A percentile compares a stretch with the other conserved stretches of the same genome.
phyloP scores from a whole-genome alignment of 2,113 vertebrate genomes.

The Porphyrio hochstetteri region DNA sequence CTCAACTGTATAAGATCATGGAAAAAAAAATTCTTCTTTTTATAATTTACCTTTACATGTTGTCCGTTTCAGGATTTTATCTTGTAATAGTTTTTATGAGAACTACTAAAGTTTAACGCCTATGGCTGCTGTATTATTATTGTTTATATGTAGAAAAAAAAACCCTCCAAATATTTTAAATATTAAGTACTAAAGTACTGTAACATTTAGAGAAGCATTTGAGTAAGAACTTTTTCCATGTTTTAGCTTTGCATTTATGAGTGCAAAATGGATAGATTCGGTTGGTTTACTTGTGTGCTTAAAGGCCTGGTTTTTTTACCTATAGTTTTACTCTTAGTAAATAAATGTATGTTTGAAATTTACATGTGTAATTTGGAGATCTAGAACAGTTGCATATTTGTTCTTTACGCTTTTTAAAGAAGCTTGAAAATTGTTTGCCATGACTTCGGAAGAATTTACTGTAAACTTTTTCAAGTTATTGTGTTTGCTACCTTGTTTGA shows the following conservation, averaged over 20 bases:
- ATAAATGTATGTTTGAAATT: background rate
- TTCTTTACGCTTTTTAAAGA: background rate
- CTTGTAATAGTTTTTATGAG: background rate
- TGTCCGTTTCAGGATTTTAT: background rate
- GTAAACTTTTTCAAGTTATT: background rate
- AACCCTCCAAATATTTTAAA: background rate
- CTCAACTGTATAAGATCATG: background rate
- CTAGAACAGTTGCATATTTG: background rate
- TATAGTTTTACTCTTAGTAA: background rate
- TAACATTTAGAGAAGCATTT: background rate
- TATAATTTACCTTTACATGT: rapidly evolving
- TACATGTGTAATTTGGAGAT: background rate
- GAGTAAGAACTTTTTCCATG: background rate
- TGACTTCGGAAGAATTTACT: background rate
- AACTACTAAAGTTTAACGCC: background rate
- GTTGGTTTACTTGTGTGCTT: background rate
- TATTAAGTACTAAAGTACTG: background rate
- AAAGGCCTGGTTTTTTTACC: background rate
- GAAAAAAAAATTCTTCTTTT: background rate
- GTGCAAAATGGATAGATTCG: background rate
- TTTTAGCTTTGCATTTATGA: background rate
- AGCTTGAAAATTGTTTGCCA: background rate
- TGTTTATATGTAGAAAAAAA: background rate
- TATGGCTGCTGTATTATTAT: background rate
- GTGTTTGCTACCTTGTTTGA: background rate